Evolutionary conservation across 2,113 vertebrate genomes (phyloP).

Genomic region (Coturnix japonica): DNA sequence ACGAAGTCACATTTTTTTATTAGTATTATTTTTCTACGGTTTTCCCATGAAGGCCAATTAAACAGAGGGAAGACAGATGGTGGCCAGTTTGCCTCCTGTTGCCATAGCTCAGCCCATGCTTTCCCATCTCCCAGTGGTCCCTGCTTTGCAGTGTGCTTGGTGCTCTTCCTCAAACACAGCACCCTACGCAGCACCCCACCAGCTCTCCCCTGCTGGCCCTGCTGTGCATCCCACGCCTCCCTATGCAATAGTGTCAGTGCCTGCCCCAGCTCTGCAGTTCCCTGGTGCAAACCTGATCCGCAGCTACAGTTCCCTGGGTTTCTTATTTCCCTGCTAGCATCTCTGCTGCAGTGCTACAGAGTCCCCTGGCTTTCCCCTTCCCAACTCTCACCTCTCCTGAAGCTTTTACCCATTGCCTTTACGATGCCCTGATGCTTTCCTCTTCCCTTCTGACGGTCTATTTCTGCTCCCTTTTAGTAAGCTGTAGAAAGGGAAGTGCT

Average conservation of each 20-base stretch:
- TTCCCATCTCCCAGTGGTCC: background rate
- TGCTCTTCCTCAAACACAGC: background rate
- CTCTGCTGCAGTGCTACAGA: background rate
- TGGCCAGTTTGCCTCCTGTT: background rate
- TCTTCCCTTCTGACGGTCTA: background rate
- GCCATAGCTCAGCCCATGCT: background rate
- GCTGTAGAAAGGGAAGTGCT: background rate
- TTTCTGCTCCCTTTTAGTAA: background rate
- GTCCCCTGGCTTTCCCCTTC: background rate
- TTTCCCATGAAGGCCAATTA: background rate
- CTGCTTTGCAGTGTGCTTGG: background rate
- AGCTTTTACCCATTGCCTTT: background rate
- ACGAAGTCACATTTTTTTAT: background rate
- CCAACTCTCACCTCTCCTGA: background rate
- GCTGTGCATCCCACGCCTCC: rapidly evolving
- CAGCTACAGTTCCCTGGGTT: background rate
- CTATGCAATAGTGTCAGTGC: background rate
- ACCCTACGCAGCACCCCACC: rapidly evolving
- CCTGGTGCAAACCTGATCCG: background rate
- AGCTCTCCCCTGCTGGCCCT: background rate
- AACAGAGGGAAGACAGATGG: background rate
- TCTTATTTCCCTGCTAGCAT: background rate
- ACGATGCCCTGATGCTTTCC: background rate
- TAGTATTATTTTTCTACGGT: background rate
- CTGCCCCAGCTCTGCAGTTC: background rate